phyloP scores from a whole-genome alignment of 2,797 vertebrate species.

The Hydrophis major region DNA sequence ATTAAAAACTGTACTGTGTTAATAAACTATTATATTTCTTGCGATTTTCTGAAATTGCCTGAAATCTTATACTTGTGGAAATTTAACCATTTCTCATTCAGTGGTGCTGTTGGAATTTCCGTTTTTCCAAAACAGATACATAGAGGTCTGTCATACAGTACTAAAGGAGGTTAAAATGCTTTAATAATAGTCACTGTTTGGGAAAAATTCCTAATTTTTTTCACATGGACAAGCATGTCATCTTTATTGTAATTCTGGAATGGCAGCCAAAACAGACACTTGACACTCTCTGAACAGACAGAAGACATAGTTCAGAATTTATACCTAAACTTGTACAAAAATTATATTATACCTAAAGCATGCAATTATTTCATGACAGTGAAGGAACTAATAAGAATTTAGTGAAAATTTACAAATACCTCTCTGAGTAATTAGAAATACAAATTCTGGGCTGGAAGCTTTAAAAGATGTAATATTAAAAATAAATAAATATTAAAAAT shows the following conservation, averaged over 20 bases:
- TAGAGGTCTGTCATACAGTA: not conserved
- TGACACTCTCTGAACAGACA: not conserved
- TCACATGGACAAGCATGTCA: not conserved
- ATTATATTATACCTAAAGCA: not conserved
- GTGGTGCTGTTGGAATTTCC: not conserved
- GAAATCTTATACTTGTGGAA: not conserved
- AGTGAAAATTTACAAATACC: not conserved
- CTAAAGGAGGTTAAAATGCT: not conserved
- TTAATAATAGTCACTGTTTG: not conserved
- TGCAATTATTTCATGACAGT: not conserved
- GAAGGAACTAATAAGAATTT: not conserved
- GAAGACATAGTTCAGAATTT: not conserved
- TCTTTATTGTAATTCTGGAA: not conserved
- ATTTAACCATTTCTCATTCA: not conserved
- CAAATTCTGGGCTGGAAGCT: not conserved
- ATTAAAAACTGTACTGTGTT: not conserved
- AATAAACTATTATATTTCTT: not conserved
- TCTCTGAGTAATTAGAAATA: not conserved
- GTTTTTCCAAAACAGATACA: not conserved
- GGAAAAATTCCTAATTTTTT: not conserved
- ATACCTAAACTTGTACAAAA: not conserved
- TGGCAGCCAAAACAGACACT: not conserved
- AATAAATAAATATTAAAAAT: not conserved
- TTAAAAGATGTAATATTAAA: not conserved
- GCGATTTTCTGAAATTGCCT: not conserved